Base-by-base conservation (phyloP, 1,140 invertebrate species). In the Agrypnia vestita region DNA sequence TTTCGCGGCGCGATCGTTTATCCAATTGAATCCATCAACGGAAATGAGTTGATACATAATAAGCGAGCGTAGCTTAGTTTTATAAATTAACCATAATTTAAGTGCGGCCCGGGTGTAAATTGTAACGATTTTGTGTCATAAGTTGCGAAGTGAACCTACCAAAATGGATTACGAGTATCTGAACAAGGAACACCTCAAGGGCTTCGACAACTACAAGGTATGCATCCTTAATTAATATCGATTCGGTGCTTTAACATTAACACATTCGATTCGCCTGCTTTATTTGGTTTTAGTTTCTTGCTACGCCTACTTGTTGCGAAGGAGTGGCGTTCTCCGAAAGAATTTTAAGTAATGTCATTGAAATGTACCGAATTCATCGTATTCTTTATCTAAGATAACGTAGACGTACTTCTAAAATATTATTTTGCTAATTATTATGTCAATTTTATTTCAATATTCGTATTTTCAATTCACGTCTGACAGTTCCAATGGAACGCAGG, bases 121-220 rank as follows among this genome's bases (percentile, higher is more conserved):
- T 71, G 15, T 71, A 59, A 71, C 47, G 51, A 59, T 72, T 72
- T 71, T 71, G 49, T 59, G 67, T 71, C 44, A 78, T 72, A 78
- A 56, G 25, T 62, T 21, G 7, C 21, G 62, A 51, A 78, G 51
- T 78, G 61, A 61, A 77, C 43, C 69, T 21, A 49, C 73, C 25
- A 79, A 73, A 80, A 80, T 92, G 80, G 90, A 93, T 86, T 89
- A 91, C 71, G 90, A 94, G 85, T 97, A 97, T 87, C 90, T 98
- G 72, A 92, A 91, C 49, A 90, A 92, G 76, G 94, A 96, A 83
- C 95, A 97, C 85, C 91, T 98, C 55, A 90, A 93, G 84, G 97
- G 96, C 59, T 97, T 98, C 88, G 96, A 97, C 88, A 95, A 95
- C 89, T 98, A 98, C 86, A 97, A 97, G 93, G 96, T 97, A 91